Evolutionary conservation across 2,113 vertebrate species (phyloP), one percentile per base, ranked within the genome.

Genomic region (Nesogale talazaci): DNA sequence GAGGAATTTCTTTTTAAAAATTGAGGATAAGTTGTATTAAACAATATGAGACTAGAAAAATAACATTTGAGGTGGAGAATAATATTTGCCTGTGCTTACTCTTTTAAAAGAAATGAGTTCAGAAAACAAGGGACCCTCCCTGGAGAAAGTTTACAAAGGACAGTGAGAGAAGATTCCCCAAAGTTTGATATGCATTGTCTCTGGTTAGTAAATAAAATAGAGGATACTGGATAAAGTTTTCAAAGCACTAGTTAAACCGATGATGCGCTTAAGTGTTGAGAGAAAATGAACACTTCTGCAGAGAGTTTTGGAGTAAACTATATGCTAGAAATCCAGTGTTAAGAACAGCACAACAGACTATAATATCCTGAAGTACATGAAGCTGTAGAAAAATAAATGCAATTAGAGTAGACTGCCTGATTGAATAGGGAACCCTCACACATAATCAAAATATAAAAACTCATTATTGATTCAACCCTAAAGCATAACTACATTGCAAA

Each of bases 401-500:
- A 87, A 61, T 86, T 9, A 63, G 56, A 72, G 8, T 34, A 70
- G 0, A 81, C 3, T 52, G 23, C 52, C 31, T 31, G 17, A 6
- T 16, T 84, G 38, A 34, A 40, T 1, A 46, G 31, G 65, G 8
- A 82, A 42, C 70, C 46, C 29, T 57, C 40, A 90, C 16, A 59
- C 17, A 46, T 70, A 88, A 69, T 65, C 23, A n/a, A 38, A 87
- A 83, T 7, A 72, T 75, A 70, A 93, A 80, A 20, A 75, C 2
- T 85, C 38, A 69, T 56, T 78, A 72, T 19, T 8, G 4, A 78
- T 83, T 92, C 56, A 79, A 83, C 34, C 65, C 90, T 83, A 76
- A 83, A 31, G 17, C 56, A 34, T 1, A 34, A 59, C 27, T 89
- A 2, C 40, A 67, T 88, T 86, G 77, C 61, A 69, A 78, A 70